Conservation (phyloP, 2,888 invertebrate species). For the Dugesia japonica region DNA sequence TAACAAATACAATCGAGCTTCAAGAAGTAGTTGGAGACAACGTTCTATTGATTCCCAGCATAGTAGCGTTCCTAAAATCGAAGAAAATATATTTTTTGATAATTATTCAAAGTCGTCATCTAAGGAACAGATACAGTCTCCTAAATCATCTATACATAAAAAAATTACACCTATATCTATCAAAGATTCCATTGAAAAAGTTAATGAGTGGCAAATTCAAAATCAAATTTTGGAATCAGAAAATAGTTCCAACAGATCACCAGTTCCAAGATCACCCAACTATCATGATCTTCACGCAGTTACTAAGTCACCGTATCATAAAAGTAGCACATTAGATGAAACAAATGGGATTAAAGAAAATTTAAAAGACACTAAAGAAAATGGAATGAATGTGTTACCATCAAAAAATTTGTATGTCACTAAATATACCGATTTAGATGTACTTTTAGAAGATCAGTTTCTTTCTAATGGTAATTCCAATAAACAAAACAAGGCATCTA, state of each 20-base stretch:
- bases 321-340: background rate
- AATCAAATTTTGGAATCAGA: background rate
- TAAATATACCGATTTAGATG: background rate
- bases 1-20: background rate
- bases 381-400: no score
- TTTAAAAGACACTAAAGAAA: background rate
- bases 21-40: background rate
- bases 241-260: background rate
- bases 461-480: background rate
- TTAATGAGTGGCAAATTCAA: slow-evolving; percentile 13
- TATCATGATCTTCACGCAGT: background rate
- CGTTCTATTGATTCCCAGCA: background rate
- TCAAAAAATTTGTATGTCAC: background rate
- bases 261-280: background rate
- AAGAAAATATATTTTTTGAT: background rate
- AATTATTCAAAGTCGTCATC: background rate
- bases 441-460: slow-evolving; percentile 4
- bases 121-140: background rate
- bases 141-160: background rate
- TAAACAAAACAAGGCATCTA: background rate
- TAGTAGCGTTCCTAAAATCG: background rate
- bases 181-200: background rate
- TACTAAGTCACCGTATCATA: background rate
- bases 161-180: background rate
- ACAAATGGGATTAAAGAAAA: background rate